phyloP scores from a whole-genome alignment of 1,140 invertebrate genomes.

The Heliothis virescens region DNA sequence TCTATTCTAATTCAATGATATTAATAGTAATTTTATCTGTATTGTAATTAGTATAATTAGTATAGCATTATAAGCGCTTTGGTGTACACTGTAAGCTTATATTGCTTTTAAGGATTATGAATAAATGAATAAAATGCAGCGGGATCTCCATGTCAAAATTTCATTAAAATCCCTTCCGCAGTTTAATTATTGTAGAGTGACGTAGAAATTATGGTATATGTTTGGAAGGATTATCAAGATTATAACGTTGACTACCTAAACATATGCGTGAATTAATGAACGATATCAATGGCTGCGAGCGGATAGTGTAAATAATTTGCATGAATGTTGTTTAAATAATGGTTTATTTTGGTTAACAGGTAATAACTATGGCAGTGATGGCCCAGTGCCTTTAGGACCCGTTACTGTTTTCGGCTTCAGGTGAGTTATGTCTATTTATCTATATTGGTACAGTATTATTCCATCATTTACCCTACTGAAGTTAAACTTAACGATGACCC shows the following conservation, averaged over 20 bases:
- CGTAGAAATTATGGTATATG: too few relatives aligned
- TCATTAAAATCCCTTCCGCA: too few relatives aligned
- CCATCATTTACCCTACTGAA: background rate
- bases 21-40: too few relatives aligned
- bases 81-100: too few relatives aligned
- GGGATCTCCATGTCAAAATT: too few relatives aligned
- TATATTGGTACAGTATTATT: background rate
- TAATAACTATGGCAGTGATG: conserved; percentile 62
- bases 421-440: conserved; percentile 54
- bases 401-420: conserved; percentile 59
- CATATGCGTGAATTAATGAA: conserved; percentile 12
- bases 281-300: background rate
- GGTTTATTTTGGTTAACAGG: conserved; percentile 60
- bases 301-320: conserved; percentile 39
- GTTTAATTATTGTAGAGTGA: too few relatives aligned
- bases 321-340: conserved; percentile 49
- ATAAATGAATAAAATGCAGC: too few relatives aligned
- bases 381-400: conserved; percentile 46
- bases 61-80: too few relatives aligned
- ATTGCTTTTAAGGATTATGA: too few relatives aligned
- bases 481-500: background rate
- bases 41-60: too few relatives aligned
- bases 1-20: too few relatives aligned
- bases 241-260: background rate
- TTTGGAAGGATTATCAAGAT: background rate